Evolutionary conservation across 2,797 vertebrate genomes (phyloP), one percentile per base, ranked within the genome.

Genomic region (Urosaurus nigricauda): DNA sequence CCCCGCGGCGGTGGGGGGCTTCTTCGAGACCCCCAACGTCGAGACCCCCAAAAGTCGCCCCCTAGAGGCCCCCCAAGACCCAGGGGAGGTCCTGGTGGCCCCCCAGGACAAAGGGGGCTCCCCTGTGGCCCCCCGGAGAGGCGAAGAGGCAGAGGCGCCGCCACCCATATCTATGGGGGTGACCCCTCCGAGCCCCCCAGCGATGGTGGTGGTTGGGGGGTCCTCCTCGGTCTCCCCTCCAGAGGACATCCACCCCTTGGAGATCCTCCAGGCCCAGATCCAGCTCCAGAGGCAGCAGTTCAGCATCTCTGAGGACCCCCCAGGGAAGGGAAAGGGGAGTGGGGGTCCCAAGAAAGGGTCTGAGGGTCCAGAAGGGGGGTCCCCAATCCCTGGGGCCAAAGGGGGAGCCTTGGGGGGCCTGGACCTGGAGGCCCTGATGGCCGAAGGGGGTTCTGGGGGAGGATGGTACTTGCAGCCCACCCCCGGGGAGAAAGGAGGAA

Each of bases 381-480:
- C 53, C 53, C 98, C 0, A 51, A n/a, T 14, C 29, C 32, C 9
- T 26, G n/a, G 26, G 3, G 26, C 19, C 98, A 51, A 51, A 51
- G 47, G 47, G 99, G 93, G 97, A 97, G 13, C 53, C 12, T 56
- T 12, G 98, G 99, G 97, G 98, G 98, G 97, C 98, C 98, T 97
- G 99, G 99, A 99, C 97, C 98, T 99, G 97, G 99, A 99, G 98
- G 98, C 98, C 87, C 98, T 99, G 94, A 99, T 99, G 99, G 98
- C 98, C 26, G 99, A 99, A 97, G 98, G 98, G 96, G 98, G 98
- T 97, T 98, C 98, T 97, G 47, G 47, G 47, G 47, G 47, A 51
- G 47, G 47, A 51, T 99, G 99, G 99, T 99, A 98, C 97, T 97
- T 99, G 97, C 98, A 98, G 1, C n/a, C 98, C 5, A 96, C 97